Evolutionary conservation across 2,113 vertebrate species (phyloP), one percentile per base, ranked within the genome.

Genomic region (Myiozetetes cayanensis): DNA sequence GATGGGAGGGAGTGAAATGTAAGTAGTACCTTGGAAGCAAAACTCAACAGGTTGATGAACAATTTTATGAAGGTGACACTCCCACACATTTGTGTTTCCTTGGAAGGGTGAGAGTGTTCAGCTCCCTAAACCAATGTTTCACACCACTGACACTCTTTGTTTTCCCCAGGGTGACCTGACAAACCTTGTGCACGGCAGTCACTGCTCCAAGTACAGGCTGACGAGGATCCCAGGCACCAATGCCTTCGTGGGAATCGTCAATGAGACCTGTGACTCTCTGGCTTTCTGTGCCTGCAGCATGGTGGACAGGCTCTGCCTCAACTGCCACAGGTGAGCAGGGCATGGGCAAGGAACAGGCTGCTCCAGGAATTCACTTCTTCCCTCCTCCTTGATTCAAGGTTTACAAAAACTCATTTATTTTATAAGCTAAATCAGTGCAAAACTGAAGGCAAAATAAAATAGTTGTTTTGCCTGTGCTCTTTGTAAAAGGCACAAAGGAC

Each of bases 211-310:
- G 93, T 99, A 99, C 96, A 98, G 98, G 16, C 98, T 99, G 96
- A 98, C 99, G 0, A 98, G 99, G 63, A 99, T 99, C 96, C 99
- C 99, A 0, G 99, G 99, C 66, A 99, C 99, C 96, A 99, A 99
- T 1, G 98, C 99, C 4, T 99, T 99, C 11, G 99, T 99, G 8
- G 99, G 99, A 10, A 99, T 99, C 3, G 99, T 99, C 95, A 99
- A 99, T 2, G 99, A 99, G 97, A 99, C 99, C 0, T 99, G 99
- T 3, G 99, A 99, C 90, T 99, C 99, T 0, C 98, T 99, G 33
- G 99, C 99, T 3, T 99, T 99, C 98, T 99, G 99, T 8, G 99
- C 99, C 61, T 99, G 99, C 94, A 99, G 99, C 94, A 99, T 99
- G 71, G 99, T 99, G 66, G 99, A 99, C 97, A 98, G 99, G 8